Evolutionary conservation across 2,888 invertebrate genomes (phyloP).

Genomic region (Drosophila yooni): DNA sequence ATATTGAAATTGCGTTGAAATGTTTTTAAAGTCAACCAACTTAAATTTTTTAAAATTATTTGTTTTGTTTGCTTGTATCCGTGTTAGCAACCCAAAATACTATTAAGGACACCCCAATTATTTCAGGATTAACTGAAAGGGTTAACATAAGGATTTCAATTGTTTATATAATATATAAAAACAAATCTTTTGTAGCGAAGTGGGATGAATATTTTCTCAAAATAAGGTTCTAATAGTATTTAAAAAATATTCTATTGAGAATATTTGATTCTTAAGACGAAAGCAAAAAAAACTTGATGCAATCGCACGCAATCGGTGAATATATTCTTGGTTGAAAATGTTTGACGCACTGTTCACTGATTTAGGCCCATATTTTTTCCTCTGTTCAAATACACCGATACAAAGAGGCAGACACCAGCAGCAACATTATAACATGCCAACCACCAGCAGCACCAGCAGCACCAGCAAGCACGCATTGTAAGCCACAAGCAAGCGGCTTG

Average conservation of each 20-base stretch:
- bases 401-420: constrained; percentile 20
- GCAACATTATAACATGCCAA: constrained; percentile 29
- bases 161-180: neutral
- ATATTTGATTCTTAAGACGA: neutral
- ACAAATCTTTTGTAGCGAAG: neutral
- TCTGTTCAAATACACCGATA: constrained; percentile 7
- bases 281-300: neutral
- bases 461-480: constrained; percentile 15
- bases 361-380: neutral
- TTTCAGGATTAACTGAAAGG: neutral
- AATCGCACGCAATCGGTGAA: neutral
- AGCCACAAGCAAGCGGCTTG: constrained; percentile 28
- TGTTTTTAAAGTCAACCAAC: too few species aligned
- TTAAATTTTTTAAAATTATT: neutral
- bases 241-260: neutral
- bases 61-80: neutral
- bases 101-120: neutral
- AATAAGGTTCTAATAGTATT: neutral
- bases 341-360: neutral
- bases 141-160: neutral
- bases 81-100: neutral
- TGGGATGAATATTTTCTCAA: neutral
- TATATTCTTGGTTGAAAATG: neutral
- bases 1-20: neutral
- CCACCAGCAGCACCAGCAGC: neutral